phyloP scores from a whole-genome alignment of 2,113 vertebrate genomes.

The Dunckerocampus dactyliophorus region DNA sequence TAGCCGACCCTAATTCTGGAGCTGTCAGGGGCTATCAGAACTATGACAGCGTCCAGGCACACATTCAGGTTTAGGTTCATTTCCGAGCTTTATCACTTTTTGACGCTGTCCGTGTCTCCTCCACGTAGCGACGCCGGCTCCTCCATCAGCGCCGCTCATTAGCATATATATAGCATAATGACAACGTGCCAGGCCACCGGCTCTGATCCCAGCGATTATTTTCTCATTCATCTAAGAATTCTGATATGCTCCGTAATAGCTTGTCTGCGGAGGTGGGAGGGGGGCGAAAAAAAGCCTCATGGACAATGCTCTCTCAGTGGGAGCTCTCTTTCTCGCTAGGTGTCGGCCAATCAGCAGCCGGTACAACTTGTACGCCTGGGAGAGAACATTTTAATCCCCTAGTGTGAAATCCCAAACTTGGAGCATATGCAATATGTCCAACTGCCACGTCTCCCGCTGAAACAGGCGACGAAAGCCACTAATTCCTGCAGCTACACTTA shows the following conservation, averaged over 20 bases:
- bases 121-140: slow-evolving; percentile 57
- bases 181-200: slow-evolving; percentile 66
- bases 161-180: slow-evolving; percentile 74
- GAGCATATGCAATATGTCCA: slow-evolving; percentile 44
- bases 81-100: slow-evolving; percentile 65
- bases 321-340: slow-evolving; percentile 46
- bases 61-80: slow-evolving; percentile 65
- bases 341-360: slow-evolving; percentile 44
- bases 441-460: slow-evolving; percentile 47
- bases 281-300: slow-evolving; percentile 17
- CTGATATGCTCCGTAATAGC: slow-evolving; percentile 66
- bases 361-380: slow-evolving; percentile 50
- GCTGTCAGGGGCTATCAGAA: slow-evolving; percentile 70
- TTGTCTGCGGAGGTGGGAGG: slow-evolving; percentile 59
- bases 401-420: slow-evolving; percentile 49
- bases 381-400: slow-evolving; percentile 56
- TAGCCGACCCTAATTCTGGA: slow-evolving; percentile 66
- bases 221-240: slow-evolving; percentile 71
- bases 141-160: slow-evolving; percentile 64
- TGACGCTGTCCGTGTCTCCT: slow-evolving; percentile 60
- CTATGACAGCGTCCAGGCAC: slow-evolving; percentile 57
- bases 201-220: slow-evolving; percentile 68
- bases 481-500: slow-evolving; percentile 56
- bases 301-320: slow-evolving; percentile 52
- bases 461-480: slow-evolving; percentile 42